Base-by-base conservation (phyloP, 2,113 vertebrate species). In the Pelobates fuscus region DNA sequence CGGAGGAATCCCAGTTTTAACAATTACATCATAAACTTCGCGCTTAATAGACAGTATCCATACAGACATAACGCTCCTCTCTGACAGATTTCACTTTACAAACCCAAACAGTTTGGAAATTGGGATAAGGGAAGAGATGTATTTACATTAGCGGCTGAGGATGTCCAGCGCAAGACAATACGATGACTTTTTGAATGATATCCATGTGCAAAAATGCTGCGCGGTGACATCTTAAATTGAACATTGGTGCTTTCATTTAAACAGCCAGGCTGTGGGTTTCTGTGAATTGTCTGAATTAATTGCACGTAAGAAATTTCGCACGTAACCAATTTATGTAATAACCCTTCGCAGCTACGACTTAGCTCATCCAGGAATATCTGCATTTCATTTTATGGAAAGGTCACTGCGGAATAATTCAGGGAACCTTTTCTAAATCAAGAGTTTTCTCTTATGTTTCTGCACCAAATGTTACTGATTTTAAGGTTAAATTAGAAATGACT, bases 181-280 rank as follows among this genome's bases (percentile, higher is more conserved):
- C 44, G 37, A 25, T 23, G 3, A 18, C 29, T 69, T 69, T 25
- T 32, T 57, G 67, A 57, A 61, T 71, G 37, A 61, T 57, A 61
- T 61, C 37, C 46, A 71, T 71, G 60, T 71, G 18, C 57, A 61
- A 62, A 71, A 49, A 71, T 46, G 26, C 43, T 49, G 11, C 41
- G 27, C 25, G 18, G 41, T 49, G 57, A 71, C 58, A 71, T 17
- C 23, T 61, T 46, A 37, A 37, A 5, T 10, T 37, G 32, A 37
- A 10, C 5, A 37, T 6, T 10, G 46, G 55, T 2, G 32, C 30
- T 59, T 5, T 17, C 24, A 54, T 44, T 44, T 70, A 70, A 60
- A 61, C 57, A 15, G 26, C 46, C n/a, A 60, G 7, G 54, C 55
- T 46, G 5, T 1, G 25, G 10, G 69, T 60, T 43, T 43, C 41